Evolutionary conservation across 2,888 invertebrate genomes (phyloP), one percentile per base, ranked within the genome.

Genomic region (Tetragonisca angustula): DNA sequence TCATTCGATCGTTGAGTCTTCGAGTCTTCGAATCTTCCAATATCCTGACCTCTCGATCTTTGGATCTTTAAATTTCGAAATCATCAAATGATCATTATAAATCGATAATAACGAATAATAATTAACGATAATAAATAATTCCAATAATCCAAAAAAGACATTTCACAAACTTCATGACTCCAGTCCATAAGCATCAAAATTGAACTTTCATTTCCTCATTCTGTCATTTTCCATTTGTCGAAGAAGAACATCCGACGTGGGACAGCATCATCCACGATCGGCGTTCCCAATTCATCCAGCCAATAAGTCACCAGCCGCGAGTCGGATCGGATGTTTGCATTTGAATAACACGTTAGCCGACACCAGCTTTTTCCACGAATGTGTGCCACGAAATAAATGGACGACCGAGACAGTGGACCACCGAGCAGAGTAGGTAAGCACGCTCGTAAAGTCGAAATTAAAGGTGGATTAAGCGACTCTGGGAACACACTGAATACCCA

Each of bases 271-370:
- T 54, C 56, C 43, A 19, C 61, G 56, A 49, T 83, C 59, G 67
- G 81, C 77, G 70, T 86, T 76, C 76, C 76, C 85, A 83, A 84
- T 79, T 67, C 69, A 76, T 49, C 65, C 81, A 79, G 88, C 89
- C 89, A 91, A 92, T 92, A 92, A 92, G 90, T 91, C 89, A 91
- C 83, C 77, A 76, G 73, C 76, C 79, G 68, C 71, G 65, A 77
- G 64, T 72, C 77, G 83, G 87, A 83, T 86, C 79, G 89, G 91
- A 82, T 92, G 92, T 92, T 86, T 91, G 88, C 91, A 94, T 94
- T 94, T 93, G 91, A 94, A 94, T 94, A 94, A 94, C 93, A 93
- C 88, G 93, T 85, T 84, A 87, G 89, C 78, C 92, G 90, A 93
- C 93, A 92, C 90, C 91, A 90, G 91, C 91, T 92, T 89, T 88